Evolutionary conservation across 2,113 vertebrate genomes (phyloP).

Genomic region (Monarcha castaneiventris): DNA sequence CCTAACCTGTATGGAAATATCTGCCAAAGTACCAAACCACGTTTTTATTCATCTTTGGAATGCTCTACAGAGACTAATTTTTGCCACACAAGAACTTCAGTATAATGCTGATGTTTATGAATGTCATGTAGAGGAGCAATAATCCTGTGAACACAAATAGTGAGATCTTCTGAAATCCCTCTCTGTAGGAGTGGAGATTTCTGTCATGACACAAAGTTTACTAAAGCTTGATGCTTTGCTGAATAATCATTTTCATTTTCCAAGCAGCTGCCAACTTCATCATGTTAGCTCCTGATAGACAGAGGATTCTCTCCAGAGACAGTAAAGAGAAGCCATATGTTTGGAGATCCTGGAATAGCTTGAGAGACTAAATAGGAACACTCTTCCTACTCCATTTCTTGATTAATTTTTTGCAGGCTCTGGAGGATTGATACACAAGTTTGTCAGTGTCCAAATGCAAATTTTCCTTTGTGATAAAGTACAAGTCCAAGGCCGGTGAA

Average conservation of each 20-base stretch:
- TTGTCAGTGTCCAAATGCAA: not conserved
- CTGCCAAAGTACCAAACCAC: accelerated
- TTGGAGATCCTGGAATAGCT: not conserved
- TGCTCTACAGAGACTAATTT: not conserved
- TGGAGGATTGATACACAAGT: not conserved
- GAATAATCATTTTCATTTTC: not conserved
- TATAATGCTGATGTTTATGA: not conserved
- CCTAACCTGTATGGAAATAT: not conserved
- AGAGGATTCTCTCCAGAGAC: not conserved
- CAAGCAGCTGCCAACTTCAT: not conserved
- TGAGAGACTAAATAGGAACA: not conserved
- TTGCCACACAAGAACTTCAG: not conserved
- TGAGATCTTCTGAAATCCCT: not conserved
- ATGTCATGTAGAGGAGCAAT: not conserved
- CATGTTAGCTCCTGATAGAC: not conserved
- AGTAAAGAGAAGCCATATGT: not conserved
- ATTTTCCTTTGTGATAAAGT: not conserved
- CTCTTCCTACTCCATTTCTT: not conserved
- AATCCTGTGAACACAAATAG: not conserved
- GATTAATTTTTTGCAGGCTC: not conserved
- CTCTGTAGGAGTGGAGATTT: not conserved
- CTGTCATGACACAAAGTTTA: not conserved
- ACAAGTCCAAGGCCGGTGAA: not conserved
- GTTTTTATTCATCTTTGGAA: not conserved
- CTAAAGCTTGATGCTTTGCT: not conserved